phyloP scores from a whole-genome alignment of 2,797 vertebrate genomes.

The Scomberomorus guttatus region DNA sequence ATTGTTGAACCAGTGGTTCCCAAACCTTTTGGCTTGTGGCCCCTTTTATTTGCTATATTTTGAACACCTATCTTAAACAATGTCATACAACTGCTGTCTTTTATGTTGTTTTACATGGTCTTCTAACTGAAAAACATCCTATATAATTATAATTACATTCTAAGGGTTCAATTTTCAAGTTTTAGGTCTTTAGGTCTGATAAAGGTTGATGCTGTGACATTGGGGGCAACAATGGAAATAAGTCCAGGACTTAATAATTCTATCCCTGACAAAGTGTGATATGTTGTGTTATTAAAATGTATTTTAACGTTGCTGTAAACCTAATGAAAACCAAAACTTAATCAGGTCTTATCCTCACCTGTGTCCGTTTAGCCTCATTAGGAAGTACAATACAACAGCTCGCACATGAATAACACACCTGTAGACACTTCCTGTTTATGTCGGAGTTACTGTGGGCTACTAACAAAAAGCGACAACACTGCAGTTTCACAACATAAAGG shows the following conservation, averaged over 20 bases:
- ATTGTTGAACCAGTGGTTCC: too few species aligned
- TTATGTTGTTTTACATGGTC: neutral
- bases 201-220: too few species aligned
- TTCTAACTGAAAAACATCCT: too few species aligned
- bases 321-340: neutral
- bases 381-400: neutral
- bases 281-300: too few species aligned
- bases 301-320: too few species aligned
- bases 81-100: neutral
- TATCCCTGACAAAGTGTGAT: too few species aligned
- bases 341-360: neutral
- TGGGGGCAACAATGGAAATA: neutral
- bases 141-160: too few species aligned
- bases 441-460: neutral
- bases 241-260: neutral
- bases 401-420: neutral
- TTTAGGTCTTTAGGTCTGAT: too few species aligned
- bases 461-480: constrained; percentile 37
- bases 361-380: neutral
- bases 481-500: constrained; percentile 77
- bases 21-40: too few species aligned
- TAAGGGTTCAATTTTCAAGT: too few species aligned
- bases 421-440: neutral
- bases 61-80: too few species aligned
- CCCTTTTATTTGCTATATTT: too few species aligned